A percentile compares a stretch with the other conserved stretches of the same genome.
Evolutionary conservation across 2,797 vertebrate genomes (phyloP).

Genomic region (Rhabdophis nuchalis): DNA sequence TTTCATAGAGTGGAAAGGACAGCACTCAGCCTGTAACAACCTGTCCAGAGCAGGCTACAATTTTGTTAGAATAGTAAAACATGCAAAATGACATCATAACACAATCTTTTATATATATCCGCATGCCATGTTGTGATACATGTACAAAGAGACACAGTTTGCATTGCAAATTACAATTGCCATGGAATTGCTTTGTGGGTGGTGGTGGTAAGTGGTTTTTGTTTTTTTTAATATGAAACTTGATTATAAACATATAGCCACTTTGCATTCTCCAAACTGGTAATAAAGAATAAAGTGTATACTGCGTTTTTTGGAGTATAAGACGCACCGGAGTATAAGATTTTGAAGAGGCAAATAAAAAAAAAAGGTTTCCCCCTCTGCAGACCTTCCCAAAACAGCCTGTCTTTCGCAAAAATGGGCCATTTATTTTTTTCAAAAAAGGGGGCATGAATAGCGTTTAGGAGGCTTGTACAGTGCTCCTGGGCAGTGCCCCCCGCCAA

Average conservation of each 20-base stretch:
- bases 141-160: not conserved
- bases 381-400: too few relatives aligned
- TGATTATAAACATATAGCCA: not conserved
- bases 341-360: too few relatives aligned
- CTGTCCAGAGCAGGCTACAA: not conserved
- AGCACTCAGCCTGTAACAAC: too few relatives aligned
- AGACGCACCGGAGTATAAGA: too few relatives aligned
- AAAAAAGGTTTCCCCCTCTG: too few relatives aligned
- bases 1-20: not conserved
- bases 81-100: not conserved
- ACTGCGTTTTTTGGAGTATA: too few relatives aligned
- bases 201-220: not conserved
- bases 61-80: not conserved
- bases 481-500: too few relatives aligned
- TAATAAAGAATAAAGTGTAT: not conserved
- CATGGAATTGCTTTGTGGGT: not conserved
- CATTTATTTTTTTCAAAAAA: too few relatives aligned
- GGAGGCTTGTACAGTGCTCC: too few relatives aligned
- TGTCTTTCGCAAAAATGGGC: too few relatives aligned
- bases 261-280: not conserved
- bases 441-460: too few relatives aligned
- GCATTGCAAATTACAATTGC: not conserved
- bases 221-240: not conserved
- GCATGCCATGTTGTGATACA: not conserved
- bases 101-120: not conserved